Evolutionary conservation across 2,888 invertebrate genomes (phyloP).

Genomic region (Fragum whitleyi): DNA sequence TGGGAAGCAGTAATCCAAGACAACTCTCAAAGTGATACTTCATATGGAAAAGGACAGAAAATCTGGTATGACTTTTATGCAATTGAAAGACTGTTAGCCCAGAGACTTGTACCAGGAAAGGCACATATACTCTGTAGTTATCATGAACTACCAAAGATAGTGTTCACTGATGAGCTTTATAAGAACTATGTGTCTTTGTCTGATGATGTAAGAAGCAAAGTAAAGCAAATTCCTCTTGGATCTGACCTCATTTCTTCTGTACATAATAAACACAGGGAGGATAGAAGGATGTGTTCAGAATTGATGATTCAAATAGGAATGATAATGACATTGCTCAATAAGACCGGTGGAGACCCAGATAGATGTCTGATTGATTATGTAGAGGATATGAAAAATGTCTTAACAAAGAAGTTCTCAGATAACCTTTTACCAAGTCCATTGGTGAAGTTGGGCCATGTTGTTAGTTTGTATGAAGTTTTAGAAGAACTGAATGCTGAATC

Average conservation of each 20-base stretch:
- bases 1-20: conserved; percentile 43
- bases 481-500: conserved; percentile 63
- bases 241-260: conserved; percentile 48
- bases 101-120: conserved; percentile 50
- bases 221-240: conserved; percentile 57
- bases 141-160: conserved; percentile 45
- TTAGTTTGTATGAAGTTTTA: conserved; percentile 59
- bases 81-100: conserved; percentile 60
- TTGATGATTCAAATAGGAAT: conserved; percentile 63
- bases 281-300: conserved; percentile 44
- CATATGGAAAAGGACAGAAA: conserved; percentile 50
- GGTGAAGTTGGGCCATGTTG: conserved; percentile 65
- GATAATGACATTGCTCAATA: conserved; percentile 63
- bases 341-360: conserved; percentile 58
- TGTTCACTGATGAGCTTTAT: conserved; percentile 68
- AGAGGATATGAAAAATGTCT: conserved; percentile 44
- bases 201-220: conserved; percentile 30
- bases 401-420: conserved; percentile 43
- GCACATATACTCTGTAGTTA: conserved; percentile 30
- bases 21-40: conserved; percentile 60
- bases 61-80: conserved; percentile 59
- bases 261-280: conserved; percentile 36
- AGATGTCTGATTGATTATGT: conserved; percentile 60
- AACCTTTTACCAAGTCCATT: conserved; percentile 60
- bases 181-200: conserved; percentile 56